phyloP scores from a whole-genome alignment of 2,888 invertebrate genomes.

The Himalopsyche japonica region DNA sequence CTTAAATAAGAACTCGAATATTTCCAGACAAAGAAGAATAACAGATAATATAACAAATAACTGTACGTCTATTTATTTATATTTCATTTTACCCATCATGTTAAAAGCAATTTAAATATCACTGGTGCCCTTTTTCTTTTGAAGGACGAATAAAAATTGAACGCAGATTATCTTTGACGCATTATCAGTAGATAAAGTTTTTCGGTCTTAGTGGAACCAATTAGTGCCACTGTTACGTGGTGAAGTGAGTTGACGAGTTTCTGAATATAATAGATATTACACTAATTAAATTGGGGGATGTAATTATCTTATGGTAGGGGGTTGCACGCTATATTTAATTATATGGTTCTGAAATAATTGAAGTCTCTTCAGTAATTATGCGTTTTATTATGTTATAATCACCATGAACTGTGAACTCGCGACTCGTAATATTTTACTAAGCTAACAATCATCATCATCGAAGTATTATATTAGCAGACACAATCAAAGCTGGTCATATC shows the following conservation, averaged over 20 bases:
- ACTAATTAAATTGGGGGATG: background rate
- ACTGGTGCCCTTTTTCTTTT: too few relatives aligned
- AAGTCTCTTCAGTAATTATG: background rate
- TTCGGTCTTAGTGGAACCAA: background rate
- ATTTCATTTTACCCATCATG: too few relatives aligned
- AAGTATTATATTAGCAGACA: too few relatives aligned
- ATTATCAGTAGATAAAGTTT: background rate
- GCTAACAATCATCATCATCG: background rate
- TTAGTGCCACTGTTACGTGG: background rate
- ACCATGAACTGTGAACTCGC: background rate
- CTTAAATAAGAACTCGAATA: too few relatives aligned
- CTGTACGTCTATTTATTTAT: too few relatives aligned
- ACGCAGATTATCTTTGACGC: background rate
- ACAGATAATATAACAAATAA: too few relatives aligned
- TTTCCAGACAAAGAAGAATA: too few relatives aligned
- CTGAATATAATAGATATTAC: background rate
- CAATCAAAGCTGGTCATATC: too few relatives aligned
- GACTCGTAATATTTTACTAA: background rate
- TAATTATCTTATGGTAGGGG: background rate
- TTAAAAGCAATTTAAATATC: too few relatives aligned
- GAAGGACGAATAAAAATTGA: background rate
- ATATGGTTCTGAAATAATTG: background rate
- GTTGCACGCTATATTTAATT: background rate
- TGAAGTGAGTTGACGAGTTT: background rate
- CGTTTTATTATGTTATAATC: background rate